Evolutionary conservation across 2,113 vertebrate species (phyloP).

Genomic region (Tonatia bakeri): DNA sequence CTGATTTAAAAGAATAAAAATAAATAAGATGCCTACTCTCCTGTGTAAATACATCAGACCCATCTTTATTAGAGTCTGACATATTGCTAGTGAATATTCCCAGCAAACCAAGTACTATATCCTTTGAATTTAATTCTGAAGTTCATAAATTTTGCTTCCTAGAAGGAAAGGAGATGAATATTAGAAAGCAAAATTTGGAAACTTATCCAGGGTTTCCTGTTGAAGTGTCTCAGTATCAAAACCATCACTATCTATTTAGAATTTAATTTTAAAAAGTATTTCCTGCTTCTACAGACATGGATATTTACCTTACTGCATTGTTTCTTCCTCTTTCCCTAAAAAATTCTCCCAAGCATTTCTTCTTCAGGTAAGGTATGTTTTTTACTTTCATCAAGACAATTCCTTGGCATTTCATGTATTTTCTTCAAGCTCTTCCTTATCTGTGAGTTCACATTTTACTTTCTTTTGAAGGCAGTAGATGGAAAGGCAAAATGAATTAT

Average conservation of each 20-base stretch:
- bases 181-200: conserved; percentile 40
- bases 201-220: not conserved
- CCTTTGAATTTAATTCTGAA: not conserved
- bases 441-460: not conserved
- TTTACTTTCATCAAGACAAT: not conserved
- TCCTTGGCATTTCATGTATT: not conserved
- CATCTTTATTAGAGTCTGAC: not conserved
- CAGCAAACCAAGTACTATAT: not conserved
- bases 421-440: not conserved
- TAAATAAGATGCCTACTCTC: not conserved
- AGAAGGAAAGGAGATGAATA: not conserved
- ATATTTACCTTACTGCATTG: not conserved
- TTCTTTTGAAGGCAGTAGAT: not conserved
- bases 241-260: conserved; percentile 21
- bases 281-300: not conserved
- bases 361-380: not conserved
- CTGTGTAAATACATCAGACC: not conserved
- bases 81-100: not conserved
- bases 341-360: not conserved
- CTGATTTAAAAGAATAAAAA: not conserved
- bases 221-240: not conserved
- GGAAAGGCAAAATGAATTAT: not conserved
- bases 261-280: conserved; percentile 38
- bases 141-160: conserved; percentile 29
- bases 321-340: not conserved